Percentiles rank a stretch among this genome's conserved stretches.
phyloP scores from a whole-genome alignment of 2,888 invertebrate species.

The Lochmaea crataegi region DNA sequence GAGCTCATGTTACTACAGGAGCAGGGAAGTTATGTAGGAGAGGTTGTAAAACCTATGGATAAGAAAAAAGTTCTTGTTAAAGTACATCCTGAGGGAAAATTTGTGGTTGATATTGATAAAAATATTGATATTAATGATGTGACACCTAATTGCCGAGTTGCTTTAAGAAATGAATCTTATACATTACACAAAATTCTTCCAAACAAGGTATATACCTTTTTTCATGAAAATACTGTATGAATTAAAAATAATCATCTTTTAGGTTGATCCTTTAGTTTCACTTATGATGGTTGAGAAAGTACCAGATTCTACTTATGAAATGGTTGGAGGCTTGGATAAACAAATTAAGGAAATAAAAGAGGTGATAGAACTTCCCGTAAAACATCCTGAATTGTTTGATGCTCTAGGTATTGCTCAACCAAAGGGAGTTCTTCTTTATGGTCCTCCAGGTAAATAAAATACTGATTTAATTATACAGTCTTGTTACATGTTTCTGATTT shows the following conservation, averaged over 20 bases:
- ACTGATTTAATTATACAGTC: neutral
- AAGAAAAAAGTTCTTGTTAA: slow-evolving; percentile 99
- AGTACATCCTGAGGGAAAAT: slow-evolving; percentile 99
- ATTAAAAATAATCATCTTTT: slow-evolving; percentile 12
- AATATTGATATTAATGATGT: slow-evolving; percentile 99
- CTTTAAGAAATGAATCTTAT: slow-evolving; percentile 97
- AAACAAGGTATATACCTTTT: slow-evolving; percentile 77
- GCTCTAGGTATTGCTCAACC: slow-evolving; percentile 96
- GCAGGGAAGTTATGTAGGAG: slow-evolving; percentile 99
- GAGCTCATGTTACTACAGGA: slow-evolving; percentile 96
- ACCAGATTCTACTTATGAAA: slow-evolving; percentile 99
- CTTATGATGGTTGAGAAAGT: slow-evolving; percentile 99
- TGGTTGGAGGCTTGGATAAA: slow-evolving; percentile 99
- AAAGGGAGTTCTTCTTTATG: slow-evolving; percentile 96
- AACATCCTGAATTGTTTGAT: slow-evolving; percentile 99
- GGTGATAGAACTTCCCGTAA: slow-evolving; percentile 98
- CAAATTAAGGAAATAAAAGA: slow-evolving; percentile 99
- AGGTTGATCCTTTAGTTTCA: slow-evolving; percentile 97
- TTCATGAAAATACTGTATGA: neutral
- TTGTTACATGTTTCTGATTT: slow-evolving; percentile 1
- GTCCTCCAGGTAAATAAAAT: slow-evolving; percentile 80
- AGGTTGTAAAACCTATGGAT: slow-evolving; percentile 99
- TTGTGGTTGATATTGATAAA: slow-evolving; percentile 98
- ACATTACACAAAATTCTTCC: slow-evolving; percentile 98
- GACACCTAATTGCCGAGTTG: slow-evolving; percentile 97